phyloP scores from a whole-genome alignment of 2,113 vertebrate species.

The Taxidea taxus region DNA sequence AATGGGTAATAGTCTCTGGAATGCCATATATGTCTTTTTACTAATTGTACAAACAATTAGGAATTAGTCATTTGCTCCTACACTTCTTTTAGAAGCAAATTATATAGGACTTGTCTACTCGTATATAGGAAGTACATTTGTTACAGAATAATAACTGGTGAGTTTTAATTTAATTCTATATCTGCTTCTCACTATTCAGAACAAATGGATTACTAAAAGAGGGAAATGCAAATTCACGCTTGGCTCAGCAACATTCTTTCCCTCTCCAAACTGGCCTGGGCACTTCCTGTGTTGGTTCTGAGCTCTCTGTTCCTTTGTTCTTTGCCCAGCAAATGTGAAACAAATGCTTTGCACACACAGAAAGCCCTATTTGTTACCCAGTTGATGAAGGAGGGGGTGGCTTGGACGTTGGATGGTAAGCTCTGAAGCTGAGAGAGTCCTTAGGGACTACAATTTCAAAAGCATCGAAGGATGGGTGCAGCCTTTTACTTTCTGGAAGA shows the following conservation, averaged over 20 bases:
- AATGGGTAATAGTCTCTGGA: not conserved
- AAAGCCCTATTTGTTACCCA: not conserved
- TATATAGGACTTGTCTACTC: conserved; percentile 39
- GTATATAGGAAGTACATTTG: not conserved
- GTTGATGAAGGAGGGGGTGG: not conserved
- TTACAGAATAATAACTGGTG: conserved; percentile 38
- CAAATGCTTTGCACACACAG: not conserved
- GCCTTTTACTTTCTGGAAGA: not conserved
- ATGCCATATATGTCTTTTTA: not conserved
- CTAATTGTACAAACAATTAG: conserved; percentile 7
- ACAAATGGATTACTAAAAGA: conserved; percentile 19
- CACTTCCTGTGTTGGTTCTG: conserved; percentile 17
- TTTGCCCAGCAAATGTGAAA: conserved; percentile 42
- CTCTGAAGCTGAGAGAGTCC: not conserved
- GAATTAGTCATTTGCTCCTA: conserved; percentile 41
- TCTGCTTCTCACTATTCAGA: conserved; percentile 37
- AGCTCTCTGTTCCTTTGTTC: conserved; percentile 6
- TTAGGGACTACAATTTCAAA: not conserved
- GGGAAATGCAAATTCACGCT: not conserved
- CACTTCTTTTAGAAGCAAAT: conserved; percentile 47
- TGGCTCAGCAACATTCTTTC: not conserved
- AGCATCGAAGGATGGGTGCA: not conserved
- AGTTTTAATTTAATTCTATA: conserved; percentile 44
- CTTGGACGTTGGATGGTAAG: not conserved
- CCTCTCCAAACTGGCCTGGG: not conserved